Conservation (phyloP, 1,140 invertebrate species). For the Neotoxoptera formosana region DNA sequence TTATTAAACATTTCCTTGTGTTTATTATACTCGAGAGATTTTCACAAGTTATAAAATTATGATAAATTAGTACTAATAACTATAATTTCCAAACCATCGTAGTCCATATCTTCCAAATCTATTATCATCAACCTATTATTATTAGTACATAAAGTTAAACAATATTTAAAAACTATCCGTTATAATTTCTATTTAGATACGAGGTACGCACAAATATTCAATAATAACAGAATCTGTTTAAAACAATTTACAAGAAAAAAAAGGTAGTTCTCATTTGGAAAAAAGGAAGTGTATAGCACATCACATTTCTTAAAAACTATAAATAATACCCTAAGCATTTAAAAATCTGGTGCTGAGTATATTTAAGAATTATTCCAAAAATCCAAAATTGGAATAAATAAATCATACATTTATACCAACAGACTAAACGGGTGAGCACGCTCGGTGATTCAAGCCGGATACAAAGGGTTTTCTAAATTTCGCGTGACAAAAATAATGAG, state of each 20-base stretch:
- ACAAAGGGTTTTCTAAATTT: background rate
- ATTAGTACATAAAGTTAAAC: background rate
- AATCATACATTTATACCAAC: background rate
- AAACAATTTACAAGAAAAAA: background rate
- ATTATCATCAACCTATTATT: no score
- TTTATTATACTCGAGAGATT: no score
- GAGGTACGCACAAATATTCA: background rate
- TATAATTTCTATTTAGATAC: background rate
- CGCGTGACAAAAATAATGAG: background rate
- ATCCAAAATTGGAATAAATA: background rate
- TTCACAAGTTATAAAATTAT: no score
- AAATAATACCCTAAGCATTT: background rate
- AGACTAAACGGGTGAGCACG: background rate
- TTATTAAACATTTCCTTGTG: no score
- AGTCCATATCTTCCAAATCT: no score
- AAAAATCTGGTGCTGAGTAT: background rate
- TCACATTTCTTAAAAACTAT: background rate
- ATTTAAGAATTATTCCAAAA: background rate
- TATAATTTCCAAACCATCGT: no score
- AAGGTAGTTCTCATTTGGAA: accelerated
- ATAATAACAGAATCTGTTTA: background rate
- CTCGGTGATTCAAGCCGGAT: background rate
- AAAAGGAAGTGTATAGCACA: background rate
- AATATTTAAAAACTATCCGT: background rate
- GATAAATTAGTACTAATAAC: no score